Base-by-base conservation (phyloP, 2,797 vertebrate genomes). In the Malacoctenus gilli region DNA sequence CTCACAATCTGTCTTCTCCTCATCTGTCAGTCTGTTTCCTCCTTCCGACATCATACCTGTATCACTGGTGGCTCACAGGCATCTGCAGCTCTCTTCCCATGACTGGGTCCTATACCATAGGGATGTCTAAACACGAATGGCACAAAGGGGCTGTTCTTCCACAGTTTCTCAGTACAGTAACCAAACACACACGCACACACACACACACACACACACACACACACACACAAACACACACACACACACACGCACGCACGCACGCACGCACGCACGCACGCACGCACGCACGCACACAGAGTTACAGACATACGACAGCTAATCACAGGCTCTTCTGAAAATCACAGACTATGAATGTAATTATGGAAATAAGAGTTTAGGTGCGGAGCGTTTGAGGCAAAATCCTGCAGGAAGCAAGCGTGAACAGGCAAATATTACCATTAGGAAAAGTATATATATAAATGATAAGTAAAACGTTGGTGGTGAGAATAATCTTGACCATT, bases 121-220 rank as follows among this genome's bases (percentile, higher is more conserved):
- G 79, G 79, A 86, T 59, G 64, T 75, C 75, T 73, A 61, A 81
- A 85, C 69, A 79, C 64, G 39, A 79, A 76, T 73, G 71, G 80
- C 83, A 87, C 59, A 70, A 76, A 75, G 62, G 55, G 70, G 66
- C 59, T 54, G 59, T 68, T 84, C 73, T 70, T 67, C 48, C 63
- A 70, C 76, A 67, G 63, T 76, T 70, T 68, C 68, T 70, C 48
- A 74, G 51, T 68, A 85, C 61, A 73, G 54, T 71, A 67, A 70
- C 66, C 51, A 43, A 13, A 36, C 25, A 46, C 31, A 39, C 50
- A 53, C 28, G 12, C n/a, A n/a, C n/a, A n/a, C n/a, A n/a, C 49
- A 60, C 53, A 36, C 59, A 58, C 10, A 21, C 54, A 53, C 14
- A 60, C 30, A 51, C 16, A 16, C 41, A 69, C 56, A 43, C 67